Conservation (phyloP, 2,888 invertebrate genomes). For the Diloba caeruleocephala region DNA sequence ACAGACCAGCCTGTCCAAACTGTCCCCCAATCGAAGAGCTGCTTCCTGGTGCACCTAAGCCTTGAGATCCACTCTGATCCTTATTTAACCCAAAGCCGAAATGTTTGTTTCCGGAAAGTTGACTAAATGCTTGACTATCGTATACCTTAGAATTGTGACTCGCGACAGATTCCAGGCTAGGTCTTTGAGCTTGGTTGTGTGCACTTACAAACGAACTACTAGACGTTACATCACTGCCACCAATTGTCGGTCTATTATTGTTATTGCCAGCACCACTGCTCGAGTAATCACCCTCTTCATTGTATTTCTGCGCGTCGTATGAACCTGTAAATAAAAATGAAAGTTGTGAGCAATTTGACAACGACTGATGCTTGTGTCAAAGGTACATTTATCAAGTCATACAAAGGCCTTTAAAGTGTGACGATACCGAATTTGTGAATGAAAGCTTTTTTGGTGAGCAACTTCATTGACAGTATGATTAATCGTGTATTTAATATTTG, state of each 20-base stretch:
- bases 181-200: slow-evolving; percentile 62
- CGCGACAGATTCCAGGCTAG: slow-evolving; percentile 10
- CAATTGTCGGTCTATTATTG: slow-evolving; percentile 68
- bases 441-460: slow-evolving; percentile 51
- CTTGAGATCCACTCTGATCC: slow-evolving; percentile 7
- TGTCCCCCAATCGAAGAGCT: slow-evolving; percentile 11
- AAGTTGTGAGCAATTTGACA: slow-evolving; percentile 83
- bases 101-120: slow-evolving; percentile 6
- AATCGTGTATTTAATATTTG: slow-evolving; percentile 19
- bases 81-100: slow-evolving; percentile 8
- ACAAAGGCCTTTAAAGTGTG: slow-evolving; percentile 70
- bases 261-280: slow-evolving; percentile 64
- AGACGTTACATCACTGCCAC: slow-evolving; percentile 63
- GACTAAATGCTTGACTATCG: slow-evolving; percentile 14
- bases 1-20: slow-evolving; percentile 13
- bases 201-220: slow-evolving; percentile 71
- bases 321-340: slow-evolving; percentile 87
- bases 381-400: slow-evolving; percentile 74
- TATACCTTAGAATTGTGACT: slow-evolving; percentile 13
- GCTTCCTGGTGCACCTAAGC: slow-evolving; percentile 8
- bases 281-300: slow-evolving; percentile 76
- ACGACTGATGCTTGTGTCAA: slow-evolving; percentile 66
- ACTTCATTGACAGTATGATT: slow-evolving; percentile 37
- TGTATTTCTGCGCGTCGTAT: slow-evolving; percentile 82
- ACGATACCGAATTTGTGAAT: slow-evolving; percentile 63